Evolutionary conservation across 2,888 invertebrate species (phyloP), one percentile per base, ranked within the genome.

Genomic region (Athrips mouffetella): DNA sequence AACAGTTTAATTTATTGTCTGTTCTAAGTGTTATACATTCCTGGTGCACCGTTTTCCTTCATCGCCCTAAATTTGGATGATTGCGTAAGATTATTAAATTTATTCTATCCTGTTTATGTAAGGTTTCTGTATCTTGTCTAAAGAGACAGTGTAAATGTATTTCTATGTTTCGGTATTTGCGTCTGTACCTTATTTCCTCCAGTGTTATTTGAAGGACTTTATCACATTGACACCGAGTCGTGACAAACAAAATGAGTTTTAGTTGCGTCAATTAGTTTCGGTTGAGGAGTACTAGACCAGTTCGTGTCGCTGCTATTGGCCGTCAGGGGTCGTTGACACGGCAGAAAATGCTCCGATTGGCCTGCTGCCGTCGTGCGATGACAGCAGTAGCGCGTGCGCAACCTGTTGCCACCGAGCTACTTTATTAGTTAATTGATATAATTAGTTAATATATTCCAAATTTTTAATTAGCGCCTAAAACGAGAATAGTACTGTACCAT

Each of bases 201-300:
- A 57, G 56, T 41, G 37, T 8, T 53, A 44, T 55, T 57, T 57
- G 52, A 63, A 62, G 65, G 60, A 33, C 33, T 33, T 16, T 10
- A 15, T 42, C 27, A 30, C 63, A 63, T 69, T 64, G 63, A 65
- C 63, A 63, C 60, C 59, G 57, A 58, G 54, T 68, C 73, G 73
- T 77, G 76, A 73, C 64, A 60, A 63, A 61, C 64, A 68, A 73
- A 76, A 70, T 66, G 61, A 64, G 55, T 54, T 35, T 54, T 50
- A 72, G 75, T 67, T 70, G 67, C 70, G 64, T 63, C 71, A 70
- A 82, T 85, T 82, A 70, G 83, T 82, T 72, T 73, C 77, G 79
- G 75, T 73, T 77, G 78, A 76, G 70, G 73, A 68, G 63, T 67
- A 67, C 63, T 66, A 63, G 73, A 72, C 69, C 71, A 67, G 60